phyloP scores from a whole-genome alignment of 2,888 invertebrate species.

The Andrena chrysosceles region DNA sequence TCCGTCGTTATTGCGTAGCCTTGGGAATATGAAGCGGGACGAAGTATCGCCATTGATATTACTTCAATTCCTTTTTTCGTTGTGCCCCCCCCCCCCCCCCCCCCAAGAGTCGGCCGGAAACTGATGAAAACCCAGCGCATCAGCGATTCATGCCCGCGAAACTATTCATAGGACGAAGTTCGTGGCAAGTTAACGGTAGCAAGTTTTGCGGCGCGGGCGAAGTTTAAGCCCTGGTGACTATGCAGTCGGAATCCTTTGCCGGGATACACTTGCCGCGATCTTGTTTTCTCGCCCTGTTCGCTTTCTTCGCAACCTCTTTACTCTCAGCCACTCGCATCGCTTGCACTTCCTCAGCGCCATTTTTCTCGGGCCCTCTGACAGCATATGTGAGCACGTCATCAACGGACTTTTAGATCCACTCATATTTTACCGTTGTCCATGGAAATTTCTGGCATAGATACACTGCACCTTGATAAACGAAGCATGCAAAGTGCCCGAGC shows the following conservation, averaged over 20 bases:
- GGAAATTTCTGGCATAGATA: slow-evolving; percentile 3
- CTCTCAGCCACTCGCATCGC: slow-evolving; percentile 47
- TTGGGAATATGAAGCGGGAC: slow-evolving; percentile 44
- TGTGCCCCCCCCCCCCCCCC: background rate
- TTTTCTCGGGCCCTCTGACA: slow-evolving; percentile 74
- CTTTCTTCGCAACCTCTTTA: slow-evolving; percentile 41
- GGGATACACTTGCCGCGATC: slow-evolving; percentile 53
- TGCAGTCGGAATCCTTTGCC: slow-evolving; percentile 65
- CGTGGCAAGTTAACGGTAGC: slow-evolving; percentile 61
- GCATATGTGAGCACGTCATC: slow-evolving; percentile 72
- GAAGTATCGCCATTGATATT: slow-evolving; percentile 51
- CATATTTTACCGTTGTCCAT: slow-evolving; percentile 25
- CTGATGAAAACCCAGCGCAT: slow-evolving; percentile 47
- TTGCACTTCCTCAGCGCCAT: slow-evolving; percentile 69
- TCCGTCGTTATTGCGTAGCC: slow-evolving; percentile 33
- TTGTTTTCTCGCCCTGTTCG: slow-evolving; percentile 62
- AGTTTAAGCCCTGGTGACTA: slow-evolving; percentile 57
- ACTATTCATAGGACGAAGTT: slow-evolving; percentile 61
- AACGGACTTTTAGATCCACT: slow-evolving; percentile 55
- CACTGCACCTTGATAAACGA: slow-evolving; percentile 24
- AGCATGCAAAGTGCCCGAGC: slow-evolving; percentile 19
- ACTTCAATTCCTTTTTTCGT: slow-evolving; percentile 40
- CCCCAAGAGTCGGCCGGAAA: slow-evolving; percentile 2
- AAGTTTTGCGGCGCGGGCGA: slow-evolving; percentile 58
- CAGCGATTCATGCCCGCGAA: slow-evolving; percentile 60